Base-by-base conservation (phyloP, 2,113 vertebrate genomes). In the Paramormyrops kingsleyae region DNA sequence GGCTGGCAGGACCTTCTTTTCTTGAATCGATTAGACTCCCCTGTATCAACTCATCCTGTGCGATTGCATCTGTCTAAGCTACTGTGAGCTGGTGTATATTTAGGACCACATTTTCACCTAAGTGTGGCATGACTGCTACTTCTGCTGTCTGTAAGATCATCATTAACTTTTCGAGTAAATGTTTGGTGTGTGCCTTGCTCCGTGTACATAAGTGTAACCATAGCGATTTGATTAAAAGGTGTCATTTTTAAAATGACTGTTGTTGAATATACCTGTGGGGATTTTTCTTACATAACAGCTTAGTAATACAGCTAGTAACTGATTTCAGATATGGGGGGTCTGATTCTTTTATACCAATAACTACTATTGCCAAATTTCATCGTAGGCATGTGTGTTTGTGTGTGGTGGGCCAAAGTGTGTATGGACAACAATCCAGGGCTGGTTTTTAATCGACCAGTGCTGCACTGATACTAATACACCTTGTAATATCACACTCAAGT, bases 191-290 rank as follows among this genome's bases (percentile, higher is more conserved):
- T 80, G 74, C 74, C 74, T 35, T 39, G 74, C 74, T 80, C 74
- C 31, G 5, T 80, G 74, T 80, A 80, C 39, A 80, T 80, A 80
- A 15, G 35, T 80, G 74, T 42, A 80, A 80, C 74, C 74, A 80
- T 80, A 80, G 13, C 74, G 74, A 80, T 80, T 80, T 80, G 74
- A 80, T 80, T 80, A 42, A 80, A 80, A 80, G 7, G 35, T 42
- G 31, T 80, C 74, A 80, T 80, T 80, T 70, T 80, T 80, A 80
- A 80, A 80, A 80, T 80, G 35, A 19, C 74, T 80, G 74, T 42
- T 42, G 31, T 80, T 80, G 35, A 80, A 80, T 80, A 80, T 17
- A 39, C 35, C 74, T 80, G 74, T 80, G 74, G 15, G 35, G 31
- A 42, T 39, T 80, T 17, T 80, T 39, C 35, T 80, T 80, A 80